Evolutionary conservation across 2,888 invertebrate species (phyloP).

Genomic region (Steromphala cineraria): DNA sequence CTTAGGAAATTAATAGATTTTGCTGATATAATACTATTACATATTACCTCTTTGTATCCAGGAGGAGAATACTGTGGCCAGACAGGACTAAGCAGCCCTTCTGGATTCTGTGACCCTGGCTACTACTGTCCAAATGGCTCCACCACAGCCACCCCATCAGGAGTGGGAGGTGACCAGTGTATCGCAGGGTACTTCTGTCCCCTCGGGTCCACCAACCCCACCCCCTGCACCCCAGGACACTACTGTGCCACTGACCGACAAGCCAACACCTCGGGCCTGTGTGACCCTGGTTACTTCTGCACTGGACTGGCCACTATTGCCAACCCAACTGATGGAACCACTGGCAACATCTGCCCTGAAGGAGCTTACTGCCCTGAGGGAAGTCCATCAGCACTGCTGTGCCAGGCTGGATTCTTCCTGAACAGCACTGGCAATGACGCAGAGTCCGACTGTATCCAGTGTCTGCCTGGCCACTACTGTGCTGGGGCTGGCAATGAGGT

Average conservation of each 20-base stretch:
- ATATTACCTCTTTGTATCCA: conserved; percentile 32
- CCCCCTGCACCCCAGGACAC: conserved; percentile 64
- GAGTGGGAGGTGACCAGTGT: conserved; percentile 58
- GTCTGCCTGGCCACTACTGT: conserved; percentile 64
- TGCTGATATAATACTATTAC: too few species aligned
- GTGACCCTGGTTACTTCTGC: conserved; percentile 69
- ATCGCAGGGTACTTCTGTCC: conserved; percentile 66
- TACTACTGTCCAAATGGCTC: conserved; percentile 94
- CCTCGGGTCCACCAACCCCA: conserved; percentile 56
- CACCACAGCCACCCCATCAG: conserved; percentile 81
- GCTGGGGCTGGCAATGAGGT: conserved; percentile 57
- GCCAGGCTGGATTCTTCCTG: conserved; percentile 58
- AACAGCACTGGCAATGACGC: conserved; percentile 63
- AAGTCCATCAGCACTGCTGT: conserved; percentile 52
- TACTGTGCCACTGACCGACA: conserved; percentile 64
- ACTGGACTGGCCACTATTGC: conserved; percentile 52
- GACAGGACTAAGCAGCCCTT: conserved; percentile 54
- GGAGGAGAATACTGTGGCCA: conserved; percentile 68
- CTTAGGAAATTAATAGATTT: too few species aligned
- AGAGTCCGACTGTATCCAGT: conserved; percentile 53
- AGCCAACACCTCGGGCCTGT: conserved; percentile 63
- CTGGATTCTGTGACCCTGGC: conserved; percentile 65
- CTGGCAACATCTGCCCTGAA: conserved; percentile 69
- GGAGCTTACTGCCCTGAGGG: conserved; percentile 64
- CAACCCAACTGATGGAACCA: conserved; percentile 68